Evolutionary conservation across 2,113 vertebrate genomes (phyloP).

Genomic region (Heterotilapia buettikoferi): DNA sequence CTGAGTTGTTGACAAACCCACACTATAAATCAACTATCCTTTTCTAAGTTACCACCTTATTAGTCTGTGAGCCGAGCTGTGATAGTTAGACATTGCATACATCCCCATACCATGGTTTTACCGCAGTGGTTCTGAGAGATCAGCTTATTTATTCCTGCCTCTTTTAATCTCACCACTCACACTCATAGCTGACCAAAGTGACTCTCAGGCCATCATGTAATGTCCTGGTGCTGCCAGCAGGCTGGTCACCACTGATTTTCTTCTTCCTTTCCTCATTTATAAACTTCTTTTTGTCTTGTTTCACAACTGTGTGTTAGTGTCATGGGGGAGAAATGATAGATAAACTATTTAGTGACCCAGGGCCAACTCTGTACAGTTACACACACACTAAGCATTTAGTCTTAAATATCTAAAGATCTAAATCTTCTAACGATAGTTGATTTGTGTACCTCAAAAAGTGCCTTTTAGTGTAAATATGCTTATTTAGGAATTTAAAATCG

Average conservation of each 20-base stretch:
- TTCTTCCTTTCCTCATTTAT: accelerated
- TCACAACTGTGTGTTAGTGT: accelerated
- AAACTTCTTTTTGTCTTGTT: accelerated
- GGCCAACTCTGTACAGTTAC: accelerated
- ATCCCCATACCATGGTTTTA: too few species aligned
- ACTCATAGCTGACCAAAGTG: neutral
- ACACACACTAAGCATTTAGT: neutral
- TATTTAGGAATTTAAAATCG: accelerated
- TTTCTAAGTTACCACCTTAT: too few species aligned
- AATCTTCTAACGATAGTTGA: neutral
- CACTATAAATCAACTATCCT: neutral
- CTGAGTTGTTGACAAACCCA: accelerated
- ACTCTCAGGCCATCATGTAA: accelerated
- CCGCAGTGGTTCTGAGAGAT: too few species aligned
- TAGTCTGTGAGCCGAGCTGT: accelerated
- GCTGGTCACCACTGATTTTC: accelerated
- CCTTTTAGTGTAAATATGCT: accelerated
- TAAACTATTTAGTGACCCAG: neutral
- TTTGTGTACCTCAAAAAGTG: neutral
- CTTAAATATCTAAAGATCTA: neutral
- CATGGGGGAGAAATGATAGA: neutral
- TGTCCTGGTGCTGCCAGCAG: accelerated
- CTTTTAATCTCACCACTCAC: neutral
- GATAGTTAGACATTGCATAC: accelerated
- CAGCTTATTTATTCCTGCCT: accelerated